Percentiles rank a stretch among this genome's conserved stretches.
These are phyloP conservation scores for Atopsyche davidsoni DNA, from an alignment of 1,140 invertebrate genomes.

Conservation along the genomic window DNA sequence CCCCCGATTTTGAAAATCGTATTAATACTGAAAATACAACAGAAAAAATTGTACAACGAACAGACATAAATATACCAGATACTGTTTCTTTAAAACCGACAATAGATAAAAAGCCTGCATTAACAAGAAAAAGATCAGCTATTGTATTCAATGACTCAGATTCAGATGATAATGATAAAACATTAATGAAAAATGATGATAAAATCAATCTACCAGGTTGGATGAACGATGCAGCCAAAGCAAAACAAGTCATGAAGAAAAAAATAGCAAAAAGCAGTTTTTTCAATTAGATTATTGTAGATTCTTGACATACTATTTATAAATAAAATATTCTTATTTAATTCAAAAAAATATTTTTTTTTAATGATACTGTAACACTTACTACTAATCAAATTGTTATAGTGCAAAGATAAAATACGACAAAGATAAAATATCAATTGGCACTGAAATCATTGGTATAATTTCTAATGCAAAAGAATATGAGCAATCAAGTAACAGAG, in stretches of 20 bases:
- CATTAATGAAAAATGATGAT: neutral
- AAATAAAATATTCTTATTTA: too few species aligned
- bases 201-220: constrained; percentile 15
- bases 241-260: constrained; percentile 10
- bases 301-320: too few species aligned
- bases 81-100: neutral
- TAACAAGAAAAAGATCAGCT: neutral
- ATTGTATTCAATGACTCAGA: constrained; percentile 5
- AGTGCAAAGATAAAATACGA: too few species aligned
- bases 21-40: neutral
- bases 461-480: too few species aligned
- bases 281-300: constrained; percentile 18
- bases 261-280: constrained; percentile 14
- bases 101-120: neutral
- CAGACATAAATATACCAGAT: too few species aligned
- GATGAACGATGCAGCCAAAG: constrained; percentile 4
- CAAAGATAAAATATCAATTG: too few species aligned
- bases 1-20: neutral
- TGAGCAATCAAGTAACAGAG: too few species aligned
- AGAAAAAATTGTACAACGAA: neutral
- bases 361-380: too few species aligned
- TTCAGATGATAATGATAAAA: neutral
- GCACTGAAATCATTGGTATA: too few species aligned
- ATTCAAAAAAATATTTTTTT: too few species aligned
- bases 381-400: too few species aligned